Percentiles rank a stretch among this genome's conserved stretches.
phyloP scores from a whole-genome alignment of 2,113 vertebrate species.

The Oceanodroma tethys region DNA sequence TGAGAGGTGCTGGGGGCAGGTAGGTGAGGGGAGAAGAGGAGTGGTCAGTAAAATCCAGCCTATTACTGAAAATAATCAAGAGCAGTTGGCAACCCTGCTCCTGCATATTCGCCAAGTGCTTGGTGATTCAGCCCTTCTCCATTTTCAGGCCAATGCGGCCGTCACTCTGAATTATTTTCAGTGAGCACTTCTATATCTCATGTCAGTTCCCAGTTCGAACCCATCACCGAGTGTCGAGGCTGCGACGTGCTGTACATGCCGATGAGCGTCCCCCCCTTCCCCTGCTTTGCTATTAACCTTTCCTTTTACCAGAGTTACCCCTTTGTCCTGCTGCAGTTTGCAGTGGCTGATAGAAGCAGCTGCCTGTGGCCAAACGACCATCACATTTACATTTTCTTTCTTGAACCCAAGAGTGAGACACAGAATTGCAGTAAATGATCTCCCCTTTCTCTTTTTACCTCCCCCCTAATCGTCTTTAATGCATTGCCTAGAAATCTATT shows the following conservation, averaged over 20 bases:
- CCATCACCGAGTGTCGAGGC: conserved; percentile 86
- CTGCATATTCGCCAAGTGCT: conserved; percentile 44
- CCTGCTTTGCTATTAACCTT: conserved; percentile 89
- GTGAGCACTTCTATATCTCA: conserved; percentile 90
- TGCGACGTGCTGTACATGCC: conserved; percentile 84
- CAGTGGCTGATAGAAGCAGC: conserved; percentile 61
- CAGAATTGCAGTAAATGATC: conserved; percentile 37
- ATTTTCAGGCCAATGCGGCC: conserved; percentile 81
- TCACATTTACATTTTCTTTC: conserved; percentile 63
- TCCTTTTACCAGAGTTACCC: conserved; percentile 74
- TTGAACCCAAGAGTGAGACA: conserved; percentile 20
- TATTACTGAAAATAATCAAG: conserved; percentile 13
- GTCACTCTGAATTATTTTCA: conserved; percentile 97
- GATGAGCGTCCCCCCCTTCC: conserved; percentile 79
- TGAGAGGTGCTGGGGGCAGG: neutral
- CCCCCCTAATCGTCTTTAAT: neutral
- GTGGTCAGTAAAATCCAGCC: conserved; percentile 28
- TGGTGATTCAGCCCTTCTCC: conserved; percentile 61
- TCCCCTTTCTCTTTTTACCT: neutral
- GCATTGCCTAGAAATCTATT: conserved; percentile 39
- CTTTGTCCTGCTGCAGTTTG: conserved; percentile 72
- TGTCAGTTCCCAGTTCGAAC: conserved; percentile 91
- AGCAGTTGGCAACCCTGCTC: conserved; percentile 36
- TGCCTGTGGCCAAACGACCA: conserved; percentile 56
- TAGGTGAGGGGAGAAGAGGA: conserved; percentile 6